A percentile compares a stretch with the other conserved stretches of the same genome.
These are phyloP conservation scores for Limenitis camilla DNA, from an alignment of 2,888 invertebrate genomes.

Conservation along the genomic window DNA sequence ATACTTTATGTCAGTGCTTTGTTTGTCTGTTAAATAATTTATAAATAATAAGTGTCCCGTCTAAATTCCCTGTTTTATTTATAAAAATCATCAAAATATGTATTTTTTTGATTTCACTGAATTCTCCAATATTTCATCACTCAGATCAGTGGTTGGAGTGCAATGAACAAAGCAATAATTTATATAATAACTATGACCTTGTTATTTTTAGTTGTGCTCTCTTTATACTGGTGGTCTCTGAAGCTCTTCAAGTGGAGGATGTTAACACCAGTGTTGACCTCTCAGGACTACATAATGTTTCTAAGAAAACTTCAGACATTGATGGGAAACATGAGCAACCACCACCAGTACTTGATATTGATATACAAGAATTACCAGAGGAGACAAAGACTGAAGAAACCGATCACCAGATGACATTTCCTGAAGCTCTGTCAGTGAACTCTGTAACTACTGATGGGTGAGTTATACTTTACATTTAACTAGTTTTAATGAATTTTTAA, in stretches of 20 bases:
- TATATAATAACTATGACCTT: background rate
- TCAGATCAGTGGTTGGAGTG: too few species aligned
- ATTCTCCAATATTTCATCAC: too few species aligned
- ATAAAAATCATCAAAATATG: too few species aligned
- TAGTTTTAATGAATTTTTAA: conserved; percentile 7
- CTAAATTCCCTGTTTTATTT: too few species aligned
- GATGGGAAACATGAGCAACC: conserved; percentile 24
- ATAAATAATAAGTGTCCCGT: too few species aligned
- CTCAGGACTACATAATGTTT: conserved; percentile 63
- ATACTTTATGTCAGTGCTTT: background rate
- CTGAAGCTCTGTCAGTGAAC: conserved; percentile 70
- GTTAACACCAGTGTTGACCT: conserved; percentile 46
- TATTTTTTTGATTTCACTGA: too few species aligned
- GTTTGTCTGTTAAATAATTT: too few species aligned
- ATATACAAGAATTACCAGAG: conserved; percentile 24
- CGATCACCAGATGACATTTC: conserved; percentile 62
- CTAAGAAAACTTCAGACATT: conserved; percentile 42
- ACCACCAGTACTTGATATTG: conserved; percentile 12
- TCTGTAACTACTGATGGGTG: conserved; percentile 74
- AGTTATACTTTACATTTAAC: conserved; percentile 33
- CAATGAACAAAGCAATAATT: too few species aligned
- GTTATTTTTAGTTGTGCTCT: conserved; percentile 67
- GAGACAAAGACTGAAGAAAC: conserved; percentile 22
- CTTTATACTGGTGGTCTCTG: conserved; percentile 75
- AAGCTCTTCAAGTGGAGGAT: conserved; percentile 60